Percentiles rank a stretch among this genome's conserved stretches.
Evolutionary conservation across 2,797 vertebrate species (phyloP).

Genomic region (Podargus strigoides): DNA sequence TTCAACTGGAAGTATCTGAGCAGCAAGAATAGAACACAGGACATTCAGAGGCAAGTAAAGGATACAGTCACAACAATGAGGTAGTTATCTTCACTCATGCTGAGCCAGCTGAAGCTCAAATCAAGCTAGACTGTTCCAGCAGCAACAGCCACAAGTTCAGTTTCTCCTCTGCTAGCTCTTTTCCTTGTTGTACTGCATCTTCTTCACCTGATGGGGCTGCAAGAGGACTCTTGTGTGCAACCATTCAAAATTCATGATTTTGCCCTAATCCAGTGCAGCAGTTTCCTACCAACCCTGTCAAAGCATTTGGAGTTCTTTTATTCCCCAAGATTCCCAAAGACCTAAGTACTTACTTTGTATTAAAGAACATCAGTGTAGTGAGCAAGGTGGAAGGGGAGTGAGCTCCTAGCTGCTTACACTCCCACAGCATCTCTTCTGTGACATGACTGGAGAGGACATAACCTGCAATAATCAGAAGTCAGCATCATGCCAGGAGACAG

Average conservation of each 20-base stretch:
- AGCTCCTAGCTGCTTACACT: slow-evolving; percentile 96
- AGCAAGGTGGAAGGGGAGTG: slow-evolving; percentile 94
- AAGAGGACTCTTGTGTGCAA: neutral
- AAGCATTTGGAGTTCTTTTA: neutral
- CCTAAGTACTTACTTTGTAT: slow-evolving; percentile 89
- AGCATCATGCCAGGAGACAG: neutral
- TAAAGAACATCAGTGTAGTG: slow-evolving; percentile 97
- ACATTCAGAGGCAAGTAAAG: neutral
- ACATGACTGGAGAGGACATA: slow-evolving; percentile 95
- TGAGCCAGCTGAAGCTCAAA: neutral
- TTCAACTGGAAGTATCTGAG: slow-evolving; percentile 92
- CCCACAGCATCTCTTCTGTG: slow-evolving; percentile 98
- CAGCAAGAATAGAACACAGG: slow-evolving; percentile 16
- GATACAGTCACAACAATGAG: neutral
- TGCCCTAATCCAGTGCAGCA: neutral
- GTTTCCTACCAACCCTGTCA: neutral
- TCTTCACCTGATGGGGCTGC: neutral
- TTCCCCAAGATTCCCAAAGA: neutral
- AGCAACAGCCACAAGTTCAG: neutral
- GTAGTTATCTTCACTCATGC: neutral
- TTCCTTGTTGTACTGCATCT: neutral
- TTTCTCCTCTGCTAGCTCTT: neutral
- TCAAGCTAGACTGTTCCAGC: neutral
- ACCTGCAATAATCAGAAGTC: slow-evolving; percentile 77
- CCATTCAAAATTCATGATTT: neutral